Conservation (phyloP, 2,113 vertebrate genomes). For the Toxostoma redivivum region DNA sequence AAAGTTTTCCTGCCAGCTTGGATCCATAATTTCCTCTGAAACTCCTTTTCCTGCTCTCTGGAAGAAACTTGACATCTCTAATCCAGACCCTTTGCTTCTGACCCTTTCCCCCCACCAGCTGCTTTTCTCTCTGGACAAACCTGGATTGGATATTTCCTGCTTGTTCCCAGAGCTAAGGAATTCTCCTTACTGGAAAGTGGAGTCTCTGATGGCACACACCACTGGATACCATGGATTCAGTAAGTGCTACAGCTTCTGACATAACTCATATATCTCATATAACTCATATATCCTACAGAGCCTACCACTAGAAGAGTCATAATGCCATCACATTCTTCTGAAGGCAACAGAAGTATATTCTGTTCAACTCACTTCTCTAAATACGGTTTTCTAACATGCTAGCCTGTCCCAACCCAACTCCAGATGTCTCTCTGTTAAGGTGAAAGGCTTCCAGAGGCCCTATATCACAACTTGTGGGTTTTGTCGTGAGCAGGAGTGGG, state of each 20-base stretch:
- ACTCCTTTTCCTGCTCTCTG: neutral
- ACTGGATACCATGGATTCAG: neutral
- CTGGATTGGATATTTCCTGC: neutral
- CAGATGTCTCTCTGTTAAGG: neutral
- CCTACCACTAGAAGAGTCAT: neutral
- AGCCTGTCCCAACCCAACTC: neutral
- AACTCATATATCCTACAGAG: neutral
- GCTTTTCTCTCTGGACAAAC: neutral
- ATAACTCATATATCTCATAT: neutral
- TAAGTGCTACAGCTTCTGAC: neutral
- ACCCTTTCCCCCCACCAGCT: neutral
- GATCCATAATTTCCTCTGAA: neutral
- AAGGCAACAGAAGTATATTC: neutral
- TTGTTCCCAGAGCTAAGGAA: neutral
- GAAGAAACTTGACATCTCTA: neutral
- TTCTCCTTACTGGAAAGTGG: neutral
- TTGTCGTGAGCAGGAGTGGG: neutral
- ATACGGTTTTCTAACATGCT: neutral
- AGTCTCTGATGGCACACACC: neutral
- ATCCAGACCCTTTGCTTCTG: neutral
- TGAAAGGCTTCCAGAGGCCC: neutral
- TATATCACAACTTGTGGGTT: neutral
- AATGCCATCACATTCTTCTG: neutral
- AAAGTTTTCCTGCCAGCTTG: neutral
- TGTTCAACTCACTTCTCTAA: neutral